Percentiles rank a stretch among this genome's conserved stretches.
These are phyloP conservation scores for Sorex fumeus DNA, from an alignment of 2,113 vertebrate genomes.

Conservation along the genomic window DNA sequence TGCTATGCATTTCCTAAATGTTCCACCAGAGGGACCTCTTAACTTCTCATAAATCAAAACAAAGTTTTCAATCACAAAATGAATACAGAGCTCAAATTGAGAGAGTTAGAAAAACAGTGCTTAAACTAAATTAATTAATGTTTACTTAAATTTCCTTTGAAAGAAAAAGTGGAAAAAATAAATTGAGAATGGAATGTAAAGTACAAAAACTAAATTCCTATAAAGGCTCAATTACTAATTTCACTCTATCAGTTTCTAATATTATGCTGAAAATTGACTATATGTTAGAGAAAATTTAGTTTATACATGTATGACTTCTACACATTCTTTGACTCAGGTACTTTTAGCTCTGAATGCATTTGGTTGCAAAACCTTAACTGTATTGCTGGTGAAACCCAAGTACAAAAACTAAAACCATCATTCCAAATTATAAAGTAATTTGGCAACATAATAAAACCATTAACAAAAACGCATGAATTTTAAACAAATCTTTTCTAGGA, in stretches of 20 bases:
- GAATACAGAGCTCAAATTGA: neutral
- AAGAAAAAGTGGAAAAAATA: neutral
- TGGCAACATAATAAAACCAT: constrained; percentile 19
- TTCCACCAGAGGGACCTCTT: constrained; percentile 82
- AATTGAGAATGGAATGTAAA: constrained; percentile 16
- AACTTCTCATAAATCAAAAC: constrained; percentile 58
- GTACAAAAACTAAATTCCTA: neutral
- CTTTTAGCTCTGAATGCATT: neutral
- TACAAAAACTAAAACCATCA: constrained; percentile 40
- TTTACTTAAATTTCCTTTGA: constrained; percentile 59
- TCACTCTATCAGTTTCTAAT: constrained; percentile 31
- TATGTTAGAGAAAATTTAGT: neutral
- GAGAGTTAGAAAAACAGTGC: constrained; percentile 34
- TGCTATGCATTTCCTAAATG: constrained; percentile 60
- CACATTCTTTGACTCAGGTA: neutral
- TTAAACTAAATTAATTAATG: constrained; percentile 47
- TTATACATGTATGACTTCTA: neutral
- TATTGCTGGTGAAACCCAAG: neutral
- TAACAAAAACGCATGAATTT: constrained; percentile 39
- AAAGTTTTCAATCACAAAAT: constrained; percentile 8
- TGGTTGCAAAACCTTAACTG: constrained; percentile 36
- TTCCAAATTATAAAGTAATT: constrained; percentile 23
- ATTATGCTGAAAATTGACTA: constrained; percentile 40
- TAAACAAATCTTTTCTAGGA: constrained; percentile 49
- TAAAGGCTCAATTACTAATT: neutral